Percentiles rank a stretch among this genome's conserved stretches.
Evolutionary conservation across 2,797 vertebrate species (phyloP).

Genomic region (Cephalopachus bancanus): DNA sequence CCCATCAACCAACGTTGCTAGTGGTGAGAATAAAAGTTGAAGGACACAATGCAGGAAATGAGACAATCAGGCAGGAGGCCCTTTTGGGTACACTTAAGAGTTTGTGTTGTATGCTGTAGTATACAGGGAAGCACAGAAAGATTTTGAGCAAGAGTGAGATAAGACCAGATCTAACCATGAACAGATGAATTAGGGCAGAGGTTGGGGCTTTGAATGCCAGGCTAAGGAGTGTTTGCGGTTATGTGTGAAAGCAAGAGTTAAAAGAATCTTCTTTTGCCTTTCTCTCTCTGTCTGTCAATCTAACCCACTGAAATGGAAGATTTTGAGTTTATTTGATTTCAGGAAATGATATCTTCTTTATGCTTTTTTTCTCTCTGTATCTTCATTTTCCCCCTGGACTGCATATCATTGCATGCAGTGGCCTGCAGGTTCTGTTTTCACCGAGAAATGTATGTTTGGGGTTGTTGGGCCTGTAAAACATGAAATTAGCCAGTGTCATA

Average conservation of each 20-base stretch:
- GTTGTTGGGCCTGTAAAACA: conserved; percentile 83
- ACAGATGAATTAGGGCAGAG: conserved; percentile 11
- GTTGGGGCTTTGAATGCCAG: neutral
- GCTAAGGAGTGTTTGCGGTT: neutral
- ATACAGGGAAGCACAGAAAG: neutral
- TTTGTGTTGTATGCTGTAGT: neutral
- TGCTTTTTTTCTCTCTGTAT: conserved; percentile 14
- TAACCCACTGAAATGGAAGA: conserved; percentile 65
- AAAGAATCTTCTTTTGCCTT: conserved; percentile 58
- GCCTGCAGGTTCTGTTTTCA: conserved; percentile 77
- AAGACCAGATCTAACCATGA: neutral
- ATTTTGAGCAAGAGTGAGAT: neutral
- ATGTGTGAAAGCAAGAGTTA: conserved; percentile 60
- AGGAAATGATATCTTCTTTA: conserved; percentile 75
- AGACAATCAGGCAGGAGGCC: rapidly evolving
- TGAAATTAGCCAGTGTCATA: conserved; percentile 82
- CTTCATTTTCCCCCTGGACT: conserved; percentile 71
- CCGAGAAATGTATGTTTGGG: conserved; percentile 68
- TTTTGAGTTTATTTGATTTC: conserved; percentile 80
- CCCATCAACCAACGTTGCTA: neutral
- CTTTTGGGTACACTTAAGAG: neutral
- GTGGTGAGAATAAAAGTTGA: neutral
- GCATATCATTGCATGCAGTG: conserved; percentile 74
- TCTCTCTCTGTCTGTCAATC: conserved; percentile 69
- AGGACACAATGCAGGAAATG: rapidly evolving